A percentile compares a stretch with the other conserved stretches of the same genome.
Evolutionary conservation across 2,113 vertebrate species (phyloP).

Genomic region (Corythornis cristatus): DNA sequence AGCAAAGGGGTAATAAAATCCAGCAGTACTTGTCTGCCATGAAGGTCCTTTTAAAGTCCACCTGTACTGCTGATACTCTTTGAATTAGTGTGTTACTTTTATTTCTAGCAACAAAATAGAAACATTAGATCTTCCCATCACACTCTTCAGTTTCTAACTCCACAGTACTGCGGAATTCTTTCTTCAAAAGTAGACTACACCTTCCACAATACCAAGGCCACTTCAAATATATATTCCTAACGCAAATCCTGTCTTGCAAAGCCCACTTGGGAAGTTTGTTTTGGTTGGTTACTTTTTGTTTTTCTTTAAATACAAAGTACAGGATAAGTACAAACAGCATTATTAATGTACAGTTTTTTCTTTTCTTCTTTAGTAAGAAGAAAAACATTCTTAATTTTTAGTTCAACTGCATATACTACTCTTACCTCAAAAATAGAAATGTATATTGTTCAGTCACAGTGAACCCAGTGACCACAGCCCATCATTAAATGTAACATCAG

Average conservation of each 20-base stretch:
- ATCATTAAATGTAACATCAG: constrained; percentile 52
- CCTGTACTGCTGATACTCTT: background rate
- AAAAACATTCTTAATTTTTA: constrained; percentile 19
- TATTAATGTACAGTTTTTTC: background rate
- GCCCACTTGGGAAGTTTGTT: background rate
- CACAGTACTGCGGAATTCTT: background rate
- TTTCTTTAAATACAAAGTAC: background rate
- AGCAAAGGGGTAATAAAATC: background rate
- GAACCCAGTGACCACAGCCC: constrained; percentile 45
- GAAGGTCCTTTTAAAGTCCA: background rate
- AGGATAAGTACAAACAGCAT: background rate
- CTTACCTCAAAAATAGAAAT: constrained; percentile 21
- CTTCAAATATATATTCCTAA: constrained; percentile 10
- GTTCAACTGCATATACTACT: background rate
- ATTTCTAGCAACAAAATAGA: background rate
- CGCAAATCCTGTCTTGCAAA: background rate
- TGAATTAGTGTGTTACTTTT: background rate
- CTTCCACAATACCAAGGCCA: background rate
- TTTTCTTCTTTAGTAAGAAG: background rate
- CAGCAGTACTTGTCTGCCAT: background rate
- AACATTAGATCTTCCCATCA: background rate
- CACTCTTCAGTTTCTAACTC: background rate
- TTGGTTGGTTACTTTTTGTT: background rate
- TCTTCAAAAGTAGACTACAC: background rate
- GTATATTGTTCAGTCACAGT: constrained; percentile 25